Conservation (phyloP, 1,140 invertebrate species). For the Cydia strobilella region DNA sequence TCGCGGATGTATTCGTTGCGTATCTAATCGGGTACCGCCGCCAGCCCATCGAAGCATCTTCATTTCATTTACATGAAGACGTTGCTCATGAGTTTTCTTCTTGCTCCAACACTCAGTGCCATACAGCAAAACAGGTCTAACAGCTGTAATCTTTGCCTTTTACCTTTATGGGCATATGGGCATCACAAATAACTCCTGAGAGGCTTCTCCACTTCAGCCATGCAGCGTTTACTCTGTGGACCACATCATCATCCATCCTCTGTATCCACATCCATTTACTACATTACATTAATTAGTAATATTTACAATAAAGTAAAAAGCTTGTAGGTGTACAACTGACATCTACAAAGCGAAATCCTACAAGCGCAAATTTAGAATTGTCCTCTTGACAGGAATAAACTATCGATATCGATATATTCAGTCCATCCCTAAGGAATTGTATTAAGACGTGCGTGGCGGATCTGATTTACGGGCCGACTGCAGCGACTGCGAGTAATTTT, state of each 20-base stretch:
- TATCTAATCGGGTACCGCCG: constrained; percentile 2
- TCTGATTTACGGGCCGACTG: constrained; percentile 62
- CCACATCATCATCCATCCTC: too few species aligned
- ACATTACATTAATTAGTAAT: too few species aligned
- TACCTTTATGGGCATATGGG: constrained; percentile 32
- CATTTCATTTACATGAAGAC: too few species aligned
- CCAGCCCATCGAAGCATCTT: constrained; percentile 37
- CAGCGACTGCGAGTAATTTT: constrained; percentile 18
- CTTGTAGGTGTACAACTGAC: too few species aligned
- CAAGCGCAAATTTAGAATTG: too few species aligned
- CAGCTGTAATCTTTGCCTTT: constrained; percentile 36
- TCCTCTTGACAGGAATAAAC: too few species aligned
- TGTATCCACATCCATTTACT: too few species aligned
- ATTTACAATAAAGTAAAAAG: too few species aligned
- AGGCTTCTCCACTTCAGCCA: too few species aligned
- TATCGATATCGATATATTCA: constrained; percentile 41
- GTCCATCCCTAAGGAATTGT: constrained; percentile 68
- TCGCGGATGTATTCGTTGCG: too few species aligned
- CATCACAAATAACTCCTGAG: constrained; percentile 10
- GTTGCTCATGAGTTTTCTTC: constrained; percentile 20
- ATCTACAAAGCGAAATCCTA: too few species aligned
- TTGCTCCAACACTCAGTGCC: constrained; percentile 35
- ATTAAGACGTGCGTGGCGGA: constrained; percentile 67
- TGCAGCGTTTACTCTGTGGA: too few species aligned
- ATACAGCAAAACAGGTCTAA: constrained; percentile 34